phyloP scores from a whole-genome alignment of 2,797 vertebrate genomes.

The Anguilla anguilla region DNA sequence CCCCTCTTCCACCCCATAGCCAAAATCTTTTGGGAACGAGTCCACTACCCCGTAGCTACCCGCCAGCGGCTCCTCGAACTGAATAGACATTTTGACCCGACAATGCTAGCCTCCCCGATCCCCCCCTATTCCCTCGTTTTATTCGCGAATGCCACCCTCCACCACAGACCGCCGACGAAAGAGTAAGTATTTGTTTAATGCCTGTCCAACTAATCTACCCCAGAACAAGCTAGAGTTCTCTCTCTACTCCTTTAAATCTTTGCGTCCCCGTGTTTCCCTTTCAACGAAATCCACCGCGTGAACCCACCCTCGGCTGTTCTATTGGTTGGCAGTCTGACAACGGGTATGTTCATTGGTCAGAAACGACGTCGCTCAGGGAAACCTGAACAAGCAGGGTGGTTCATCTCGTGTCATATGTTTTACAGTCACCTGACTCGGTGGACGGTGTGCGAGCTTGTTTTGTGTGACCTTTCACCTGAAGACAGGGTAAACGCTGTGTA shows the following conservation, averaged over 20 bases:
- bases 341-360: conserved; percentile 59
- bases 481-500: conserved; percentile 7
- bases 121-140: conserved; percentile 53
- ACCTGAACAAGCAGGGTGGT: conserved; percentile 53
- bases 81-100: conserved; percentile 87
- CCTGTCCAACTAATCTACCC: conserved; percentile 44
- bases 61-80: conserved; percentile 87
- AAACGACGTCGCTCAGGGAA: conserved; percentile 52
- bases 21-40: conserved; percentile 96
- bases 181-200: conserved; percentile 39
- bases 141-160: conserved; percentile 20
- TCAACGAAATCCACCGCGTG: conserved; percentile 52
- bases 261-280: conserved; percentile 69
- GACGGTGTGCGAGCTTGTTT: conserved; percentile 67
- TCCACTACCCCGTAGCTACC: conserved; percentile 89
- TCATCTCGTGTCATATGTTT: conserved; percentile 68
- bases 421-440: conserved; percentile 82
- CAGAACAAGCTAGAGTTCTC: conserved; percentile 60
- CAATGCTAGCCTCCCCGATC: conserved; percentile 57
- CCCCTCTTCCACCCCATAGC: conserved; percentile 93
- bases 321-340: conserved; percentile 59
- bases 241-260: conserved; percentile 60
- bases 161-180: conserved; percentile 27
- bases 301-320: conserved; percentile 46
- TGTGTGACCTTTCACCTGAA: conserved; percentile 64